Evolutionary conservation across 2,113 vertebrate species (phyloP), one percentile per base, ranked within the genome.

Genomic region (Crocuta crocuta): DNA sequence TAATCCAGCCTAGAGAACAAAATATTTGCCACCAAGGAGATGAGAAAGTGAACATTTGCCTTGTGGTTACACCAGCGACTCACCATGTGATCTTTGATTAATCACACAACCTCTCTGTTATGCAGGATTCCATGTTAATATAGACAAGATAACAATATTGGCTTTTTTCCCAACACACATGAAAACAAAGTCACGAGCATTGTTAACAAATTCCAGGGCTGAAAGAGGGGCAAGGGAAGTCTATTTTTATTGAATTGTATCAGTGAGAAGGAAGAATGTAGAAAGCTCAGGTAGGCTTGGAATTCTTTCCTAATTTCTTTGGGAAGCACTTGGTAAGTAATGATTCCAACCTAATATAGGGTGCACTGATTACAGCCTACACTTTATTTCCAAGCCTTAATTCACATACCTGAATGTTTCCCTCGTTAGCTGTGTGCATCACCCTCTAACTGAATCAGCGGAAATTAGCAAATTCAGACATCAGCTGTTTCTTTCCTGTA

Each of bases 381-480:
- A 5, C 31, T 68, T 31, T 78, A 50, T 94, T 98, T 98, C 0
- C 0, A 92, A 71, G 89, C 81, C 97, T 98, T 95, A 84, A 96
- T 97, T 97, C 91, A 90, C 71, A 1, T 76, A 74, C 68, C 95
- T 98, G 33, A 68, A 63, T 97, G 96, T 97, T 95, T 95, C 97
- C 74, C 66, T 65, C 12, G 45, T 97, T 98, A 71, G 74, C 84
- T 35, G 61, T 63, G 8, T 17, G 0, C 31, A 96, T 81, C 5
- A 68, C 35, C 79, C 79, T 97, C 84, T 98, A 91, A 94, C 97
- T 87, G 53, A 92, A 71, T 97, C 96, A 98, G 97, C 95, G 95
- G 96, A 97, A 98, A 96, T 98, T 45, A 96, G 91, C 97, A 96
- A 97, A 97, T 97, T 98, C 98, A 96, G 97, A 98, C 98, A 98